These are phyloP conservation scores for Xanthorhoe designata DNA, from an alignment of 2,888 invertebrate genomes.

Conservation along the genomic window DNA sequence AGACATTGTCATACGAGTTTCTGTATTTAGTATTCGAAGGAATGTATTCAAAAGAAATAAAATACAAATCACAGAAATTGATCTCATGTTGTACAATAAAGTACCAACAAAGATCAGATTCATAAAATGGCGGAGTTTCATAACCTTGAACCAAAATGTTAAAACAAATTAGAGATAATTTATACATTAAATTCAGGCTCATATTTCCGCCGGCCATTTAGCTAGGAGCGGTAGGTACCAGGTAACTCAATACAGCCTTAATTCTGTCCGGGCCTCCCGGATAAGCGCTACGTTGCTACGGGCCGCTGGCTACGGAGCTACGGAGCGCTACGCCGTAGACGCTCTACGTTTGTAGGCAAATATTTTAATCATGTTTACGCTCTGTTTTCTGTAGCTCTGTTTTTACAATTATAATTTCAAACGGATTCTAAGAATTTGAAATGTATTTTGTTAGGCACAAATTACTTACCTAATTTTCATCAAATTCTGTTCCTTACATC, in stretches of 20 bases:
- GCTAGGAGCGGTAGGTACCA: constrained; percentile 1
- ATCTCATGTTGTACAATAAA: background rate
- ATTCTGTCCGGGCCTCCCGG: constrained; percentile 10
- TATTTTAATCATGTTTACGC: background rate
- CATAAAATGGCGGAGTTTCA: background rate
- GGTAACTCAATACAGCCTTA: constrained; percentile 23
- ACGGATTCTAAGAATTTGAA: background rate
- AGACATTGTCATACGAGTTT: no score
- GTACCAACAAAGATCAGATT: background rate
- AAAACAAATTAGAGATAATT: background rate
- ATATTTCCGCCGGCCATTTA: constrained; percentile 11
- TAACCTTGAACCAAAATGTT: background rate
- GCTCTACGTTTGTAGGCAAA: constrained; percentile 24
- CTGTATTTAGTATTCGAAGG: no score
- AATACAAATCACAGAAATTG: no score
- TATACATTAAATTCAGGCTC: constrained; percentile 3
- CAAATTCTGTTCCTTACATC: no score
- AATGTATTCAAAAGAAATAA: no score
- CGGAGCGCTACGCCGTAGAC: constrained; percentile 27
- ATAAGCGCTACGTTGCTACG: constrained; percentile 24
- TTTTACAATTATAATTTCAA: background rate
- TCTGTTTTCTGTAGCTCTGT: background rate
- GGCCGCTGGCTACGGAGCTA: constrained; percentile 25
- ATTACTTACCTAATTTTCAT: no score
- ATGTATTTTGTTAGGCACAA: no score